Evolutionary conservation across 1,140 invertebrate species (phyloP), one percentile per base, ranked within the genome.

Genomic region (Nymphalis io): DNA sequence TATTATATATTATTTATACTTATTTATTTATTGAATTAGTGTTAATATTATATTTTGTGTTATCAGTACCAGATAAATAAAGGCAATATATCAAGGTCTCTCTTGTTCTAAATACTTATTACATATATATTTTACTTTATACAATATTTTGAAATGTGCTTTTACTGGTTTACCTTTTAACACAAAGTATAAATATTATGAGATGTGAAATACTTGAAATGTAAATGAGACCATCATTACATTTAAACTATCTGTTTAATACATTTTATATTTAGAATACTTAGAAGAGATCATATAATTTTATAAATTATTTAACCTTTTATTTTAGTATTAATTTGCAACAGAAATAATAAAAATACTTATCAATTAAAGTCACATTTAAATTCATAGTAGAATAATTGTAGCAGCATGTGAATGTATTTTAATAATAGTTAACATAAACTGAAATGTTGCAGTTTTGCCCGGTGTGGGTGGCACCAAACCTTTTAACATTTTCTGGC

Each of bases 391-490:
- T 33, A 33, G 6, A n/a, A 46, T 15, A 16, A 15, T 16, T 15
- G n/a, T n/a, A 51, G 15, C 3, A 5, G 46, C 46, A 51, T 51
- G 46, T 21, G 46, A 20, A 51, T 20, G 46, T 55, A 55, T 20
- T 51, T 20, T 1, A 48, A 20, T 51, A 51, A 39, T 27, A 18
- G 53, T 63, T 63, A 63, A 63, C 60, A 63, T 15, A 61, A 15
- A 75, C 64, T 80, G 76, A 78, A 71, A 74, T 87, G 74, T 95
- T 95, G 46, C 93, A 98, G 97, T 95, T 95, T 79, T 97, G 96
- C 92, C 98, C 96, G 73, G 95, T 92, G 93, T 98, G 96, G 96
- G 93, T 99, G 79, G 98, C 99, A 21, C 99, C 99, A 53, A 99
- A 99, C 93, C 92, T 99, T 58, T 93, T 99, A 67, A 99, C 99